Conservation (phyloP, 1,140 invertebrate genomes). For the Neelides sp. region DNA sequence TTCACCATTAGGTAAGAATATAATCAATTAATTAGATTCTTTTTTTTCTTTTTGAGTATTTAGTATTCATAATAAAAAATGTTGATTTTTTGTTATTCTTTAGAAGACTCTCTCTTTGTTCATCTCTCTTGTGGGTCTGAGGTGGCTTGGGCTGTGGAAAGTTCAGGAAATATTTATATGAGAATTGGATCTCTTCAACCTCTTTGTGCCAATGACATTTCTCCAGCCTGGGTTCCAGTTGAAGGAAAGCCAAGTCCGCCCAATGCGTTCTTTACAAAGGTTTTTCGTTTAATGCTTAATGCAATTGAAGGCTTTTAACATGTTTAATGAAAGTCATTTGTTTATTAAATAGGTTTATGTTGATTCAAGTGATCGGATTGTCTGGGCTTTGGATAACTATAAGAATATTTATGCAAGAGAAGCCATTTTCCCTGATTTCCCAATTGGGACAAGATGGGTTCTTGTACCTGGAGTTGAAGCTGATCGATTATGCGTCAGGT, state of each 20-base stretch:
- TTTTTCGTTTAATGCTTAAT: conserved; percentile 5
- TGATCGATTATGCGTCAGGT: conserved; percentile 40
- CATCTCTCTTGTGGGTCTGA: conserved; percentile 39
- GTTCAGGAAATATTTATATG: conserved; percentile 39
- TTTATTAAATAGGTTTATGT: conserved; percentile 36
- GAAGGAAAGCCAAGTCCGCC: conserved; percentile 24
- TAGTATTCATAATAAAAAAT: background rate
- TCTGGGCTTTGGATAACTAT: conserved; percentile 45
- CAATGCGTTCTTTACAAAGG: conserved; percentile 33
- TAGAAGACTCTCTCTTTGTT: conserved; percentile 37
- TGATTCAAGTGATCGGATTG: conserved; percentile 40
- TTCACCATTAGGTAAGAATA: conserved; percentile 37
- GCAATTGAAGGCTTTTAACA: background rate
- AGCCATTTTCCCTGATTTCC: conserved; percentile 42
- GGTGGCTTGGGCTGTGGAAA: conserved; percentile 44
- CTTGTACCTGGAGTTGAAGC: conserved; percentile 41
- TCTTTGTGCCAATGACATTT: conserved; percentile 35
- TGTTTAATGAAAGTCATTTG: background rate
- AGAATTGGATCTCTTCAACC: conserved; percentile 39
- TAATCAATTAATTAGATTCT: background rate
- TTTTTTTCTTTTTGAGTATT: background rate
- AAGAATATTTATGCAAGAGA: conserved; percentile 42
- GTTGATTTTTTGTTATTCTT: conserved; percentile 18
- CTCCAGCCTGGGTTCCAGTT: conserved; percentile 43
- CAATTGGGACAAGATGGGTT: conserved; percentile 43